Evolutionary conservation across 2,113 vertebrate genomes (phyloP), one percentile per base, ranked within the genome.

Genomic region (Nothoprocta pentlandii): DNA sequence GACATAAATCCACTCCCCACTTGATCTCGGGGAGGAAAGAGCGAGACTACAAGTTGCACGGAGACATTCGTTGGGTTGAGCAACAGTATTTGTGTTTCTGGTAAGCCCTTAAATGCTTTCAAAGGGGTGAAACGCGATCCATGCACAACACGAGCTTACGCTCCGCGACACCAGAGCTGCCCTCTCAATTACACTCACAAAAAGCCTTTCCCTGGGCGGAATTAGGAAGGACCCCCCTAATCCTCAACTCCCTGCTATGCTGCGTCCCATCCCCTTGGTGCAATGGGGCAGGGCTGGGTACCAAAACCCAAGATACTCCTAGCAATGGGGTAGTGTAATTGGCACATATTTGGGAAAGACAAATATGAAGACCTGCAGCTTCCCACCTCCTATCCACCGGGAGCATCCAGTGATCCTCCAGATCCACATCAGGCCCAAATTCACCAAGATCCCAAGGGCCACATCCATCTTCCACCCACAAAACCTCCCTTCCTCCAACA

Each of bases 21-120:
- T 34, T 32, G n/a, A 15, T 89, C 80, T 91, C 39, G 21, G 47
- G 91, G 61, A 39, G 36, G 59, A 44, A 97, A 86, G 82, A 95
- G 96, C 85, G 80, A 93, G 85, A 78, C 51, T 91, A 68, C 73
- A 83, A 86, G 92, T 94, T 87, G 71, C 86, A 80, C 85, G 6
- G 7, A 90, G 89, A 68, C 93, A 91, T 88, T 93, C 93, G 41
- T 42, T 67, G 91, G 92, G 87, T 95, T 96, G 94, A 80, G 73
- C 87, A 80, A 74, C n/a, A 84, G 81, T 92, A 81, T 90, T 90
- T 94, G 87, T 89, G 95, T 97, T 97, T 92, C 89, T 97, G 90
- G 80, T 96, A 91, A 91, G 87, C 93, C 80, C 85, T 95, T 94
- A 80, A 95, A 93, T 32, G 76, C 80, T 89, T 93, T 89, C 90